phyloP scores from a whole-genome alignment of 2,797 vertebrate species.

The Myioborus miniatus region DNA sequence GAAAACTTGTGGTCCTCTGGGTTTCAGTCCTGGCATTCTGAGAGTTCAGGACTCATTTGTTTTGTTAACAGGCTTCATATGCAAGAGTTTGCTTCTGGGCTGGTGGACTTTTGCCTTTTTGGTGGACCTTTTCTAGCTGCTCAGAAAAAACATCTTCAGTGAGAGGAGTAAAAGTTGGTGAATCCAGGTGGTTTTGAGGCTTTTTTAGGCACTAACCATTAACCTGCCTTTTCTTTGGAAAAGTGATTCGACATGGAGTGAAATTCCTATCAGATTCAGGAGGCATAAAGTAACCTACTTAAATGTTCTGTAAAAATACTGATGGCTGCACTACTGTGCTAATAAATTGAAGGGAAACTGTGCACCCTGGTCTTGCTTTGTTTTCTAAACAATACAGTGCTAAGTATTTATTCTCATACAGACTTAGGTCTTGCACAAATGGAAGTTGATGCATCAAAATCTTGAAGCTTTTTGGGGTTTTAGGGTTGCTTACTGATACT shows the following conservation, averaged over 20 bases:
- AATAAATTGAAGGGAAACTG: neutral
- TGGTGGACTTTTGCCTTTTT: neutral
- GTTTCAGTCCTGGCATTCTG: neutral
- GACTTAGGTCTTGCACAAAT: neutral
- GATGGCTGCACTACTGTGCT: neutral
- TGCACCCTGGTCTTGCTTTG: neutral
- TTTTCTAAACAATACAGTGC: neutral
- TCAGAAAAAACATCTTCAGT: neutral
- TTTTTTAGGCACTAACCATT: neutral
- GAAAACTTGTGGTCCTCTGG: accelerated
- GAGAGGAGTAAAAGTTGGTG: neutral
- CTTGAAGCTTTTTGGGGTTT: neutral
- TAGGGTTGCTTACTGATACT: neutral
- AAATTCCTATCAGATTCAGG: neutral
- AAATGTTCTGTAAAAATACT: neutral
- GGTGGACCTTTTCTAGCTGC: neutral
- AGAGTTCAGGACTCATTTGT: neutral
- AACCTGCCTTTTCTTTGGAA: neutral
- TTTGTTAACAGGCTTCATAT: neutral
- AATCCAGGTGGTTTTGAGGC: neutral
- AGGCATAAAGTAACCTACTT: neutral
- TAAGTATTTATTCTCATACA: neutral
- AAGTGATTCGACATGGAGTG: neutral
- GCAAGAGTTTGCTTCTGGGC: neutral
- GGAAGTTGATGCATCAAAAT: neutral